Base-by-base conservation (phyloP, 1,140 invertebrate species). In the Homalodisca vitripennis region DNA sequence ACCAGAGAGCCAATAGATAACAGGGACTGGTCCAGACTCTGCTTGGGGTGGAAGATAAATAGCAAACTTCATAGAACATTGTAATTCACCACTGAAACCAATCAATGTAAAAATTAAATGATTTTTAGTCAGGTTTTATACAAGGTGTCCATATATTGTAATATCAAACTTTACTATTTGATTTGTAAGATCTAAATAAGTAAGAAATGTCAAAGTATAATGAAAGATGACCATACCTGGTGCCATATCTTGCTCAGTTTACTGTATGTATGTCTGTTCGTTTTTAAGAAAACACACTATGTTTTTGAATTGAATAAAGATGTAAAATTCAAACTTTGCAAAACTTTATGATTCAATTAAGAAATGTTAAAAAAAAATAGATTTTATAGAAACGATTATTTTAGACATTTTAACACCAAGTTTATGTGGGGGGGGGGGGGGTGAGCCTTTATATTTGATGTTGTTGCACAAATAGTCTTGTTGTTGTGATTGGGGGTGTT, bases 1-100 rank as follows among this genome's bases (percentile, higher is more conserved):
- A 13, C 97, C 97, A 57, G 97, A 98, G 0, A 99, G 82, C 85
- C 91, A 99, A 79, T 95, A 98, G 2, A 99, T 84, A 6, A 97
- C 92, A 32, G 96, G 94, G 20, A 84, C 79, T 17, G 83, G 83
- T 63, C 84, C 82, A 2, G 48, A 34, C 67, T 91, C 88, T 14
- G 86, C 85, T 75, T 91, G 85, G 0, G 93, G 88, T 65, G 95
- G 97, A 46, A 98, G 73, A 77, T 90, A 98, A 27, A 97, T 84
- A 1, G 91, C 94, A 83, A 98, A 97, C 76, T 94, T 97, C 92
- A 97, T 98, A 66, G 87, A 85, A 79, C 95, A 98, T 79, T 91
- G 87, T 65, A 97, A 78, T 75, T 89, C 87, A 66, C 82, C 79
- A 67, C 95, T 91, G 73, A 53, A 81, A 82, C 70, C 72, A 73